These are phyloP conservation scores for Pholis gunnellus DNA, from an alignment of 2,113 vertebrate genomes.

Conservation along the genomic window DNA sequence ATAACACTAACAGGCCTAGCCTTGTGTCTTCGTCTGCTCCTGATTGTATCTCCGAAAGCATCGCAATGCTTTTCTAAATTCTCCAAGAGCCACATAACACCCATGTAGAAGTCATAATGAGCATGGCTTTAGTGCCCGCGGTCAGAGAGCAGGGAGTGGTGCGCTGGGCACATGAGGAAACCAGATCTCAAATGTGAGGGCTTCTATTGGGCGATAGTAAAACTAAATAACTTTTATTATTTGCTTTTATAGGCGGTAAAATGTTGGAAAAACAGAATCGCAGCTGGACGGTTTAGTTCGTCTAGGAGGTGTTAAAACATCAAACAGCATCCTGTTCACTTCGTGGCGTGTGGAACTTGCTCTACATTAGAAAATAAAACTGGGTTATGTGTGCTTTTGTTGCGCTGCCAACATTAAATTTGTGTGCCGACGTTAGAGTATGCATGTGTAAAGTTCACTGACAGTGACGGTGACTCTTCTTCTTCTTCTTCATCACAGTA, in stretches of 20 bases:
- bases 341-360: not conserved
- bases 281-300: slow-evolving; percentile 6
- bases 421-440: not conserved
- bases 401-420: slow-evolving; percentile 4
- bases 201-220: slow-evolving; percentile 34
- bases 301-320: slow-evolving; percentile 30
- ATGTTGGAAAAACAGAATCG: slow-evolving; percentile 22
- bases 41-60: not conserved
- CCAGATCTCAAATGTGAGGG: slow-evolving; percentile 45
- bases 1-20: slow-evolving; percentile 19
- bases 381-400: slow-evolving; percentile 23
- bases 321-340: slow-evolving; percentile 29
- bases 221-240: slow-evolving; percentile 42
- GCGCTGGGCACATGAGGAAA: slow-evolving; percentile 42
- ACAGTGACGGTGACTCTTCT: not conserved
- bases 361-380: slow-evolving; percentile 14
- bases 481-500: not conserved
- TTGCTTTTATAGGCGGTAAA: slow-evolving; percentile 43
- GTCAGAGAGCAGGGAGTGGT: slow-evolving; percentile 52
- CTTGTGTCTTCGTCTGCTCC: not conserved
- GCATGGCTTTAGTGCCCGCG: slow-evolving; percentile 12
- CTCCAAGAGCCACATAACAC: not conserved
- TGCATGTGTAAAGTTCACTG: slow-evolving; percentile 1
- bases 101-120: slow-evolving; percentile 29
- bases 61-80: not conserved